Evolutionary conservation across 2,797 vertebrate genomes (phyloP), one percentile per base, ranked within the genome.

Genomic region (Falco berigora): DNA sequence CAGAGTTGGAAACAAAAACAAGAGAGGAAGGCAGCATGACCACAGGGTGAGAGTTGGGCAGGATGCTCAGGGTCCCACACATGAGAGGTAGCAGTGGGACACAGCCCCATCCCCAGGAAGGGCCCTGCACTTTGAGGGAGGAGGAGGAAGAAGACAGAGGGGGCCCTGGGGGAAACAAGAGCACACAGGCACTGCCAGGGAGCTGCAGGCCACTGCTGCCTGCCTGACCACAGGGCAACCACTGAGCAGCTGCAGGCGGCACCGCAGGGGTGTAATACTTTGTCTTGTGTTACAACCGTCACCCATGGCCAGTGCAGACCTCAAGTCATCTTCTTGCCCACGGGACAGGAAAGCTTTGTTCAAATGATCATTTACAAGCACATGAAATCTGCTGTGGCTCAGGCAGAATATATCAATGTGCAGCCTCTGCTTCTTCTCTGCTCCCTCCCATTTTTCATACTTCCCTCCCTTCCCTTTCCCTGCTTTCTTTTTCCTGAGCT

Each of bases 181-280:
- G 8, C 40, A 42, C 24, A 49, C 8, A n/a, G 27, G 14, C 18
- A 30, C 73, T 59, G 22, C 20, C 32, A 32, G 50, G n/a, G 32
- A 59, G 18, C 63, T 63, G 22, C 1, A 1, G 58, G 25, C 27
- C 3, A 1, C 59, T 49, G 25, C 32, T 83, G 36, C 32, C 36
- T 21, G 6, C 1, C 0, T 32, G 25, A 63, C 18, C 28, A 22
- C 2, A 0, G n/a, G 21, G 58, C 25, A 66, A 66, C 30, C 42
- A 73, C 25, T 13, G 9, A 75, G 40, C 56, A 61, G 34, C 14
- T 72, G 21, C 58, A 64, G 38, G 5, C 64, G 16, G 9, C 16
- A 23, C 40, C 24, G 5, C 36, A 84, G 59, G 10, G 3, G 28
- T 2, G 1, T 40, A 71, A 55, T 27, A 21, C 5, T 91, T 59